Conservation (phyloP, 1,140 invertebrate species). For the Neodiprion lecontei region DNA sequence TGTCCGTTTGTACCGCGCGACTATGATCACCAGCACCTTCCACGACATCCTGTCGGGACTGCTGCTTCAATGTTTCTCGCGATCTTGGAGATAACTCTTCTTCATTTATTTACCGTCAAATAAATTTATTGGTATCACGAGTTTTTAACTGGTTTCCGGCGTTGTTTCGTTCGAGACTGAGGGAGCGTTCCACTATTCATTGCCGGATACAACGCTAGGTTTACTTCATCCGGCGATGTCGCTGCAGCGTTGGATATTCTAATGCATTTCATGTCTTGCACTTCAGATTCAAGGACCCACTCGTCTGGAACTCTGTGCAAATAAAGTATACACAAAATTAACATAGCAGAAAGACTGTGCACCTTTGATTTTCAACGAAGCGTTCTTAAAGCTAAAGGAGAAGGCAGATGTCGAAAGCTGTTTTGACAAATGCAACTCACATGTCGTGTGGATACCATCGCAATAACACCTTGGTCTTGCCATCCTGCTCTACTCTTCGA, state of each 20-base stretch:
- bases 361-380: neutral
- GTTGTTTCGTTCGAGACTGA: constrained; percentile 46
- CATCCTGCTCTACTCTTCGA: constrained; percentile 67
- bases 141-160: constrained; percentile 52
- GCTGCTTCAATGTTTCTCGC: neutral
- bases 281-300: constrained; percentile 68
- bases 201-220: constrained; percentile 49
- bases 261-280: constrained; percentile 61
- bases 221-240: constrained; percentile 53
- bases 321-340: constrained; percentile 31
- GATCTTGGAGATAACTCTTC: neutral
- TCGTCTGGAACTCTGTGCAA: constrained; percentile 67
- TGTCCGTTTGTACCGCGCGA: neutral
- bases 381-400: neutral
- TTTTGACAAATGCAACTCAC: constrained; percentile 62
- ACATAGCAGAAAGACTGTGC: neutral
- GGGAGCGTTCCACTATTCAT: constrained; percentile 37
- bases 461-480: constrained; percentile 68
- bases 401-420: neutral
- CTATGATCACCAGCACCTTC: neutral
- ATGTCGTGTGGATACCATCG: constrained; percentile 74
- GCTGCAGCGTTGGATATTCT: constrained; percentile 60
- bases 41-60: neutral
- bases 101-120: neutral
- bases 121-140: constrained; percentile 42